Base-by-base conservation (phyloP, 2,113 vertebrate species). In the Hucho hucho region DNA sequence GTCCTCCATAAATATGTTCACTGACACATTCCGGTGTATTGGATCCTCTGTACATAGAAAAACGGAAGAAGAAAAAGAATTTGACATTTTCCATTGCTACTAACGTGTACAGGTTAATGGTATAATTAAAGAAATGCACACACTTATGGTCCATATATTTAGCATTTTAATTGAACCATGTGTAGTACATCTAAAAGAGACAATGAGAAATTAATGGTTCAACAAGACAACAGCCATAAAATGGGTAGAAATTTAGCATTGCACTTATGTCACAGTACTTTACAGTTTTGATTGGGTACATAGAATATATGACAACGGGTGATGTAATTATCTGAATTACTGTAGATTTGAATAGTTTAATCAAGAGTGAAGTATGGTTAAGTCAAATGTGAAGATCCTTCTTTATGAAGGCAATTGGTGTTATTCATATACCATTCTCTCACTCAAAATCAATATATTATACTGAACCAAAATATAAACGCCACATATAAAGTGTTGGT, bases 21-120 rank as follows among this genome's bases (percentile, higher is more conserved):
- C 22, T 13, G 11, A 69, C 4, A 32, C 47, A 69, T 26, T 61
- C 53, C 67, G 70, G 68, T 70, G 22, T 76, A n/a, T 43, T 20
- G 29, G 32, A 16, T 24, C 69, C 43, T 71, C 24, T 76, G 46
- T 76, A 76, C 58, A 46, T 47, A 12, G 37, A 13, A 26, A 58
- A 68, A 76, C 1, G 69, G 1, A 5, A 32, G n/a, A n/a, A n/a
- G n/a, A 32, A 29, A 29, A 6, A 32, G 58, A 63, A 32, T 28
- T 76, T 24, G 59, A 26, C 22, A 49, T 71, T 66, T 75, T 76
- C 71, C 69, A 77, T 28, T 61, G 28, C 64, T 59, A 46, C 70
- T 67, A 77, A 72, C 47, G 43, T 72, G 69, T 77, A 46, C 46
- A n/a, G 25, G 58, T 32, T 70, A 64, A 14, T 25, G 4, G 20